phyloP scores from a whole-genome alignment of 1,140 invertebrate species.

The Zaprionus ghesquierei region DNA sequence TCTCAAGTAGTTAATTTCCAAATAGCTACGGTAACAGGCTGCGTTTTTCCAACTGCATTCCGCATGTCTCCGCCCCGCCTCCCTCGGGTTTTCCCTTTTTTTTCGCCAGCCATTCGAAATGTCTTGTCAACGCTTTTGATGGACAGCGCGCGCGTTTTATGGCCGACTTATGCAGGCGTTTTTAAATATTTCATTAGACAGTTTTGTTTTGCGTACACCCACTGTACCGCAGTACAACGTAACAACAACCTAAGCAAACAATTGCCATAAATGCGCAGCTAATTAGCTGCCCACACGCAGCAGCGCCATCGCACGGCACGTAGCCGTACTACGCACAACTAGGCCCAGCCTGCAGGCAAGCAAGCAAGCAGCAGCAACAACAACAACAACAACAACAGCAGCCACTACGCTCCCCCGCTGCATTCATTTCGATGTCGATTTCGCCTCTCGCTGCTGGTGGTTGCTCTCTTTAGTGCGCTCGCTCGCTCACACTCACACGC shows the following conservation, averaged over 20 bases:
- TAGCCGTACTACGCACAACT: constrained; percentile 49
- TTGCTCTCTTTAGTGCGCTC: constrained; percentile 23
- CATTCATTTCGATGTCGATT: constrained; percentile 39
- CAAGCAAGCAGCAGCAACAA: constrained; percentile 16
- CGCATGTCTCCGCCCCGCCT: too few relatives aligned
- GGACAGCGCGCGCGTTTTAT: constrained; percentile 47
- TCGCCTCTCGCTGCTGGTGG: constrained; percentile 47
- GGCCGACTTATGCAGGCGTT: constrained; percentile 26
- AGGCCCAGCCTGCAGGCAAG: constrained; percentile 24
- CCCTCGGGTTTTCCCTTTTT: background rate
- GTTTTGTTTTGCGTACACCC: constrained; percentile 37
- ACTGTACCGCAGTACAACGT: constrained; percentile 5
- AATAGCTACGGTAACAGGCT: constrained; percentile 67
- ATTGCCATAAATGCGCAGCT: constrained; percentile 5
- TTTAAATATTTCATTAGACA: constrained; percentile 71
- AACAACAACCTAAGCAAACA: constrained; percentile 14
- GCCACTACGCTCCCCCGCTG: constrained; percentile 48
- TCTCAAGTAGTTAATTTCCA: constrained; percentile 78
- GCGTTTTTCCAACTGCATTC: constrained; percentile 30
- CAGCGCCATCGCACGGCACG: constrained; percentile 54
- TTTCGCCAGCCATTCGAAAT: background rate
- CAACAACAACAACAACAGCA: constrained; percentile 27
- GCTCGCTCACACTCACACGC: background rate
- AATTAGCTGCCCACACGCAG: constrained; percentile 39
- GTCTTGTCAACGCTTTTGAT: constrained; percentile 68